Evolutionary conservation across 2,113 vertebrate species (phyloP), one percentile per base, ranked within the genome.

Genomic region (Orycteropus afer): DNA sequence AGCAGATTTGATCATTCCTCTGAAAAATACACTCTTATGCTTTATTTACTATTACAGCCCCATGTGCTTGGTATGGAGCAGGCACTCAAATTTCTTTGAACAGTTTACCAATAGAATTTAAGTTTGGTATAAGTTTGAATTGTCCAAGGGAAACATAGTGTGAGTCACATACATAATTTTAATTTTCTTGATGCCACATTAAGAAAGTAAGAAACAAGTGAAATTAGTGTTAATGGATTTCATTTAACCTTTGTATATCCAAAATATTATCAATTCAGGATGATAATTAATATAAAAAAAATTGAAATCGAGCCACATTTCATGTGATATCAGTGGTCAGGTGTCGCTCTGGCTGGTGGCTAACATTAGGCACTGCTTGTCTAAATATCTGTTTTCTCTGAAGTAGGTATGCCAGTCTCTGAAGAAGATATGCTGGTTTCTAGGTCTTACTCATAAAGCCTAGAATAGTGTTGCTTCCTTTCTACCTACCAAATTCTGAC

Each of bases 31-130:
- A 37, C 20, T 87, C 34, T 6, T 73, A 15, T 69, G 11, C 83
- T 78, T 91, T 86, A 8, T 91, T 87, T 40, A 80, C 4, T 49
- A 0, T 73, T 42, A 2, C 79, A 13, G 85, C 15, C 23, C 29
- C 9, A 27, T 90, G 14, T 93, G 55, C 17, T 86, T 89, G 34
- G 40, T 37, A 45, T 92, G 12, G 20, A 59, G 14, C 57, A 37
- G n/a, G n/a, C 20, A n/a, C 40, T 92, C 37, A 37, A 2, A 85
- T 86, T 80, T 71, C 45, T 85, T 87, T 96, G 61, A 78, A 73
- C 49, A 83, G 1, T 82, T 96, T 78, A 67, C 57, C 20, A 76
- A 67, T 22, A 86, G 86, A 90, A 79, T 96, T n/a, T 92, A 96
- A 93, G 80, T 61, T 81, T 88, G 74, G 23, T 79, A 22, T 91